Conservation (phyloP, 2,113 vertebrate species). For the Rissa tridactyla region DNA sequence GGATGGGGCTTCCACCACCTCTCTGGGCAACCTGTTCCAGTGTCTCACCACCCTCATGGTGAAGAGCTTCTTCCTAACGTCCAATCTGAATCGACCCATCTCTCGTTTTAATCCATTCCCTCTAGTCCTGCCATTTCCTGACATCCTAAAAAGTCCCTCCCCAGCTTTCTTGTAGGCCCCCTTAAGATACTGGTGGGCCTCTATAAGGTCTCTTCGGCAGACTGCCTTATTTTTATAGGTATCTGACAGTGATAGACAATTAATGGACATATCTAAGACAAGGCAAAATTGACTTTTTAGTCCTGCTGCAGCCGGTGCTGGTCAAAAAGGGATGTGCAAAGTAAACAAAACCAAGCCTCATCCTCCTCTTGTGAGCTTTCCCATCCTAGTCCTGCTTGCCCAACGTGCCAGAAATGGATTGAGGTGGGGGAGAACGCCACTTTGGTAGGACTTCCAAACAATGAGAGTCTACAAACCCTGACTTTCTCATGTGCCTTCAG, state of each 20-base stretch:
- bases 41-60: no score
- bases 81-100: no score
- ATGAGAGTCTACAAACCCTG: neutral
- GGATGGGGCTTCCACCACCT: no score
- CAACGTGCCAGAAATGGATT: accelerated
- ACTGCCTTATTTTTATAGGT: neutral
- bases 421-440: neutral
- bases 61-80: no score
- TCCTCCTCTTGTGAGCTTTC: neutral
- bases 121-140: no score
- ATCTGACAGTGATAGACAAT: neutral
- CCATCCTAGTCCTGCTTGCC: neutral
- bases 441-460: neutral
- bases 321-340: neutral
- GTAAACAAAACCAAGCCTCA: neutral
- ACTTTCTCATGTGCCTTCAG: neutral
- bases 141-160: no score
- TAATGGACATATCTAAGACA: neutral
- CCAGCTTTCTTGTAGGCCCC: no score
- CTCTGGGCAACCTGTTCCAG: no score
- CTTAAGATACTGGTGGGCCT: no score
- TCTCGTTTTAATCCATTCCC: no score
- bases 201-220: no score
- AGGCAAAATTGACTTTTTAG: neutral
- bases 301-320: neutral